Conservation (phyloP, 2,113 vertebrate genomes). For the Alectura lathami region DNA sequence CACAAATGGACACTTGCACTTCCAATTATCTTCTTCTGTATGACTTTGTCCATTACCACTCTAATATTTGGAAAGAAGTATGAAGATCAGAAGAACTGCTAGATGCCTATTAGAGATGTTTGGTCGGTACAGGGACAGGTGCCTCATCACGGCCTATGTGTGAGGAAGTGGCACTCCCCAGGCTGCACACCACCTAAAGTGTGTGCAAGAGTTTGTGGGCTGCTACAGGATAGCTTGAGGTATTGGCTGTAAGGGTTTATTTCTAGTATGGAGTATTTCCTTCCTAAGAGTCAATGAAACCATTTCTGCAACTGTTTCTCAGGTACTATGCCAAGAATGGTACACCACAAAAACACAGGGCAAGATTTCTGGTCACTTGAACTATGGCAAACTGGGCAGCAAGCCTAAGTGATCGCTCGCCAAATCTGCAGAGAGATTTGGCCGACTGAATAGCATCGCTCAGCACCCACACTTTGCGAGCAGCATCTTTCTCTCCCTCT, state of each 20-base stretch:
- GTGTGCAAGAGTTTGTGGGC: neutral
- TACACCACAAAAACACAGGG: neutral
- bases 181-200: neutral
- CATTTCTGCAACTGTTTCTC: neutral
- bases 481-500: neutral
- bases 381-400: neutral
- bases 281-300: neutral
- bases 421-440: neutral
- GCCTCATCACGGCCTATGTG: neutral
- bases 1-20: neutral
- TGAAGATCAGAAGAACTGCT: neutral
- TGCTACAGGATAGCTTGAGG: neutral
- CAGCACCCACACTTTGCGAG: neutral
- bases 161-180: neutral
- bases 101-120: neutral
- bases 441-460: neutral
- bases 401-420: fast-evolving
- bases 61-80: neutral
- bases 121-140: neutral
- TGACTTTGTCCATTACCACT: neutral
- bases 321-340: neutral
- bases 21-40: neutral
- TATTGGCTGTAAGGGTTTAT: neutral
- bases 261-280: neutral
- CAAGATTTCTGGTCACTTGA: neutral